Evolutionary conservation across 1,140 invertebrate genomes (phyloP), one percentile per base, ranked within the genome.

Genomic region (Megathymus violae): DNA sequence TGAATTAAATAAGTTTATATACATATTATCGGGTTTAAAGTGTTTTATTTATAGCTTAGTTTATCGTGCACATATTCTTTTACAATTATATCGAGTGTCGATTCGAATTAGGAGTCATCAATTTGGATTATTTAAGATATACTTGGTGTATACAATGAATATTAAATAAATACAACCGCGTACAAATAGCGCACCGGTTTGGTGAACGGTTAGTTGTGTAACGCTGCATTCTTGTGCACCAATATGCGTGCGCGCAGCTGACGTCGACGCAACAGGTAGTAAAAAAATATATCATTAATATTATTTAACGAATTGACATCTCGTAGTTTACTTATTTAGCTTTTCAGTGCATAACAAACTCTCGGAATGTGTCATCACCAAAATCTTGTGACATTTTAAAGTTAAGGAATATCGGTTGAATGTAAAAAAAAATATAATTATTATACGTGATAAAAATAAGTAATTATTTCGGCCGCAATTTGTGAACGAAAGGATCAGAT

Each of bases 191-290:
- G 22, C 51, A 13, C 14, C 17, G 16, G 25, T 40, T 22, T 40
- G 41, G 69, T 64, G 60, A 66, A 64, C 19, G 62, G 62, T 51
- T 63, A n/a, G 36, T 71, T 74, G 63, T 61, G 68, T 64, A 68
- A 71, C 40, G 25, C 52, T 62, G 64, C 68, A 74, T 74, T 68
- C 71, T 68, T 71, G 71, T 60, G 6, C 31, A 38, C 43, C 44
- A n/a, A 48, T 69, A 63, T 68, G 68, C 68, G 71, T 71, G 64
- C 60, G 64, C 62, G 64, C 56, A 64, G 38, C 68, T 74, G 68
- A 70, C 70, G 61, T 58, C 22, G n/a, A n/a, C n/a, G n/a, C n/a
- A n/a, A n/a, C n/a, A n/a, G n/a, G n/a, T n/a, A n/a, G n/a, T n/a
- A n/a, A n/a, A n/a, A n/a, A n/a, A n/a, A n/a, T n/a, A n/a, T n/a